phyloP scores from a whole-genome alignment of 2,888 invertebrate genomes.

The Saturnia japonica region DNA sequence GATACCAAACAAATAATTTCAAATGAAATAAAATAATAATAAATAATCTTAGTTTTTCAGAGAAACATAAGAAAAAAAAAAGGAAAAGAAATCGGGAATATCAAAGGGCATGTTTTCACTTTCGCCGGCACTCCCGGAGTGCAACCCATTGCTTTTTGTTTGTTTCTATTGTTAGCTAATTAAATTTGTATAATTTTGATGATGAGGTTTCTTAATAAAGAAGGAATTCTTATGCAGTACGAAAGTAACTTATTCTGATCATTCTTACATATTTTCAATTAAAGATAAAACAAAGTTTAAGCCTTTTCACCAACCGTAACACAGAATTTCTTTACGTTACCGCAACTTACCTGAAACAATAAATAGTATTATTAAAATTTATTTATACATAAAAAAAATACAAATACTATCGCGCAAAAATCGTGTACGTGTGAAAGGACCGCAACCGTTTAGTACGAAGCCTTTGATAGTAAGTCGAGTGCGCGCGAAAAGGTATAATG shows the following conservation, averaged over 20 bases:
- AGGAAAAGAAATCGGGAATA: too few relatives aligned
- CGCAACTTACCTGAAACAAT: slow-evolving; percentile 2
- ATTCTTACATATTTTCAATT: not conserved
- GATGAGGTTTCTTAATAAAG: too few relatives aligned
- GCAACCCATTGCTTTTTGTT: too few relatives aligned
- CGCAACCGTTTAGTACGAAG: not conserved
- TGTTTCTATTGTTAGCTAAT: too few relatives aligned
- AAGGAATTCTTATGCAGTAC: not conserved
- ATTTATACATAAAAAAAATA: not conserved
- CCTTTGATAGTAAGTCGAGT: not conserved
- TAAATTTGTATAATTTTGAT: too few relatives aligned
- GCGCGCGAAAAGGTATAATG: not conserved
- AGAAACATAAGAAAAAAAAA: too few relatives aligned
- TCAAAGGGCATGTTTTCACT: too few relatives aligned
- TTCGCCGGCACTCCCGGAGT: too few relatives aligned
- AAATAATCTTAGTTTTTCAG: too few relatives aligned
- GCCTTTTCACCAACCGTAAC: not conserved
- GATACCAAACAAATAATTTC: too few relatives aligned
- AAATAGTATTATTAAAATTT: not conserved
- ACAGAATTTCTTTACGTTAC: not conserved
- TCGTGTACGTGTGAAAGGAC: not conserved
- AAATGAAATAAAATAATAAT: too few relatives aligned
- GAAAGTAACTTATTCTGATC: not conserved
- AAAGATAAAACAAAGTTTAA: not conserved
- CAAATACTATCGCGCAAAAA: not conserved